phyloP scores from a whole-genome alignment of 2,113 vertebrate genomes.

The Manacus vitellinus region DNA sequence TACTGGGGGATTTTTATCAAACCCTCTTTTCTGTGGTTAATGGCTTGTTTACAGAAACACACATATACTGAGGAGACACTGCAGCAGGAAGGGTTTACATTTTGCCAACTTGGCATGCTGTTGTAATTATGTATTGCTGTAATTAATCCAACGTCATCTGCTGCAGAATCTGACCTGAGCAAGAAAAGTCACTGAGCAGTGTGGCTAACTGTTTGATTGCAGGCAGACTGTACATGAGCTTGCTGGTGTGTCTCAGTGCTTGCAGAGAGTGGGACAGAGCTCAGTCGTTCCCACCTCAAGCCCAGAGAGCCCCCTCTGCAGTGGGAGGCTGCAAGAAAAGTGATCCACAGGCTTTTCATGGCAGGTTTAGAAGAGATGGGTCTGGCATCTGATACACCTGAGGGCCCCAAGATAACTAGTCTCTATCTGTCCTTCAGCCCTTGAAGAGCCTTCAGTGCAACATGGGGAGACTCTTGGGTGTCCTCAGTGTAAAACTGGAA shows the following conservation, averaged over 20 bases:
- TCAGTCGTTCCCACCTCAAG: not conserved
- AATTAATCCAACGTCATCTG: not conserved
- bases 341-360: not conserved
- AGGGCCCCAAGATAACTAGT: accelerated
- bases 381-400: not conserved
- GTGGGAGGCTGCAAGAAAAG: not conserved
- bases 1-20: not conserved
- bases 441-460: not conserved
- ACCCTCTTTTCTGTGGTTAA: not conserved
- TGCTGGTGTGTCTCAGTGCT: not conserved
- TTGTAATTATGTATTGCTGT: not conserved
- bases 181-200: not conserved
- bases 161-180: not conserved
- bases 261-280: not conserved
- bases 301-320: not conserved
- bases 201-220: not conserved
- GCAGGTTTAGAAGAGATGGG: not conserved
- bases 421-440: not conserved
- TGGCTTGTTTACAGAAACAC: not conserved
- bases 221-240: not conserved
- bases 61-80: not conserved
- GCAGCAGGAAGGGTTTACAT: not conserved
- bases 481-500: not conserved
- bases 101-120: not conserved
- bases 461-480: not conserved